Percentiles rank a stretch among this genome's conserved stretches.
These are phyloP conservation scores for Schizopygopsis malacanthus DNA, from an alignment of 2,797 vertebrate species.

Conservation along the genomic window DNA sequence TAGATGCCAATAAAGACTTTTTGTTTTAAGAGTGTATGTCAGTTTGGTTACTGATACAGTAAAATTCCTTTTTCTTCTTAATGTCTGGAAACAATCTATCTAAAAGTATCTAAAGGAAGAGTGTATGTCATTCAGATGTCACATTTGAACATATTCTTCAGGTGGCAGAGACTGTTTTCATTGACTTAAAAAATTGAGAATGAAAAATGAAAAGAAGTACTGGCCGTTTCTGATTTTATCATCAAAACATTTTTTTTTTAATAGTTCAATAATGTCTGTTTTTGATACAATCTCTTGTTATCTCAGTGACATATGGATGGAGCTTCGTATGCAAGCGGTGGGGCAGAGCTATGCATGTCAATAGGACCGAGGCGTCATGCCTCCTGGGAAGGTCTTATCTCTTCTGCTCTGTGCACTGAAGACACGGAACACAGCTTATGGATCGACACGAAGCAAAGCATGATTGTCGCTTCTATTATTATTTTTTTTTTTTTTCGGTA, in stretches of 20 bases:
- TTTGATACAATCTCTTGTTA: slow-evolving; percentile 10
- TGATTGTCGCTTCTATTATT: not conserved
- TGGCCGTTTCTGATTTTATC: not conserved
- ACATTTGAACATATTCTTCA: not conserved
- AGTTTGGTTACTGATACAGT: no score
- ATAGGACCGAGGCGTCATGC: slow-evolving; percentile 29
- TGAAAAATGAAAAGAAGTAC: not conserved
- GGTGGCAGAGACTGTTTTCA: not conserved
- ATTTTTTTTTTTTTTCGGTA: not conserved
- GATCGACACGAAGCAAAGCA: not conserved
- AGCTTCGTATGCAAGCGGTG: slow-evolving; percentile 25
- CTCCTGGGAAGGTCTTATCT: slow-evolving; percentile 48
- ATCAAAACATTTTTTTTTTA: not conserved
- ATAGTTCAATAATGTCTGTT: not conserved
- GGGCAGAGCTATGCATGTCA: slow-evolving; percentile 51
- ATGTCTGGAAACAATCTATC: no score
- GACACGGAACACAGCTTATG: slow-evolving; percentile 11
- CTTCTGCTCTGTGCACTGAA: slow-evolving; percentile 31
- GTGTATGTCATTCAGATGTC: not conserved
- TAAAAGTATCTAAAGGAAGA: not conserved
- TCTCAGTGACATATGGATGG: slow-evolving; percentile 28
- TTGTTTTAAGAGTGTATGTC: not conserved
- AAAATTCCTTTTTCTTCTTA: no score
- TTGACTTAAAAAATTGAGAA: not conserved
- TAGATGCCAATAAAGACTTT: not conserved